Conservation (phyloP, 2,797 vertebrate species). For the Eidolon dupreanum region DNA sequence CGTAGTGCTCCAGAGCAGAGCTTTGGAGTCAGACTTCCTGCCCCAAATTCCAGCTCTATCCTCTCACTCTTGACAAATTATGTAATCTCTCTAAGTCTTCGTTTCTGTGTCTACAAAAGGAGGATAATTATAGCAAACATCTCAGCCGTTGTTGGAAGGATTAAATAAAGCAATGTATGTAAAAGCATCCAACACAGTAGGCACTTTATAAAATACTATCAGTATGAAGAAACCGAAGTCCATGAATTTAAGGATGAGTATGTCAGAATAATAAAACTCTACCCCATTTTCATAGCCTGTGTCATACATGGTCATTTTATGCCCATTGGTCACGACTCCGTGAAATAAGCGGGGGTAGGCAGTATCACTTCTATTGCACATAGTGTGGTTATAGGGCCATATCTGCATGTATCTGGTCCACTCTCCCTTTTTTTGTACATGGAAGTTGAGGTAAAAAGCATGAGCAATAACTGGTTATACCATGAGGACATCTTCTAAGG, state of each 20-base stretch:
- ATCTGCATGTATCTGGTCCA: neutral
- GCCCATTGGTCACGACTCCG: neutral
- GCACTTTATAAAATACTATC: neutral
- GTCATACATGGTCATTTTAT: no score
- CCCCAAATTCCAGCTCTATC: neutral
- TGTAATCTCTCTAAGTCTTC: neutral
- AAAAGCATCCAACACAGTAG: neutral
- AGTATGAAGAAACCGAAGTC: neutral
- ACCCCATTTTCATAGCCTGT: accelerated
- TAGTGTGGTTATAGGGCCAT: neutral
- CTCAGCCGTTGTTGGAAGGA: neutral
- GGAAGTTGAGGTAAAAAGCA: neutral
- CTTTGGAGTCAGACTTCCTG: neutral
- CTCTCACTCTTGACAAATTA: neutral
- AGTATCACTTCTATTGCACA: neutral
- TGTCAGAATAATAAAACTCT: neutral
- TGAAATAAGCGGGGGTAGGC: accelerated
- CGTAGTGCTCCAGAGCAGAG: neutral
- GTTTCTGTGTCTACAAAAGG: neutral
- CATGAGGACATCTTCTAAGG: neutral
- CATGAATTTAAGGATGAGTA: neutral
- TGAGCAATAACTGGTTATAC: neutral
- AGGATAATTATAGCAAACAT: no score
- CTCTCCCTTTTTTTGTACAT: neutral
- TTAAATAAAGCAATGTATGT: neutral